A percentile compares a stretch with the other conserved stretches of the same genome.
Evolutionary conservation across 2,888 invertebrate species (phyloP).

Genomic region (Andrena hattorfiana): DNA sequence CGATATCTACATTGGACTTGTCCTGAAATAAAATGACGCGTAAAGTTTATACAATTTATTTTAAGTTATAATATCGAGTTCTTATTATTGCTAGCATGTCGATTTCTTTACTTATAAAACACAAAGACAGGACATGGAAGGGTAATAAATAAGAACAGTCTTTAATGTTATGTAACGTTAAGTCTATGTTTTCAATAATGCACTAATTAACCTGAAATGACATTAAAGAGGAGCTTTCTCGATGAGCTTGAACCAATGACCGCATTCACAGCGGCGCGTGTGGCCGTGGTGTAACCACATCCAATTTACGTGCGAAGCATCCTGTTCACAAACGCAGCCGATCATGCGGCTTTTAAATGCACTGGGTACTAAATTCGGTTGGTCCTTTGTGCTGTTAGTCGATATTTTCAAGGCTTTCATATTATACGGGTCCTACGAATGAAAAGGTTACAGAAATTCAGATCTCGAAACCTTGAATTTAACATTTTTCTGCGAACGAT

Average conservation of each 20-base stretch:
- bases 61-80: constrained; percentile 7
- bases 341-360: constrained; percentile 95
- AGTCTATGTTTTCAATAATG: constrained; percentile 80
- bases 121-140: constrained; percentile 23
- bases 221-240: constrained; percentile 90
- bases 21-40: background rate
- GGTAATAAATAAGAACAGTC: constrained; percentile 69
- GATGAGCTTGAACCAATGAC: constrained; percentile 97
- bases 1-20: background rate
- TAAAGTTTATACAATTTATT: background rate
- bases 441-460: background rate
- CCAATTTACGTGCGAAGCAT: constrained; percentile 95
- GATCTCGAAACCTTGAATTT: background rate
- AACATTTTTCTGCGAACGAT: background rate
- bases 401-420: constrained; percentile 93
- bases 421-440: constrained; percentile 90
- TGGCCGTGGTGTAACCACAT: constrained; percentile 97
- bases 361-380: constrained; percentile 96
- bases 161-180: constrained; percentile 74
- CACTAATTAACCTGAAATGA: constrained; percentile 73
- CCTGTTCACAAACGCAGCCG: constrained; percentile 98
- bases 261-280: constrained; percentile 97
- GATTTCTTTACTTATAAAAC: constrained; percentile 3
- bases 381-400: constrained; percentile 93
- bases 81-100: background rate